These are phyloP conservation scores for Nematopogon swammerdamellus DNA, from an alignment of 2,888 invertebrate species.

Conservation along the genomic window DNA sequence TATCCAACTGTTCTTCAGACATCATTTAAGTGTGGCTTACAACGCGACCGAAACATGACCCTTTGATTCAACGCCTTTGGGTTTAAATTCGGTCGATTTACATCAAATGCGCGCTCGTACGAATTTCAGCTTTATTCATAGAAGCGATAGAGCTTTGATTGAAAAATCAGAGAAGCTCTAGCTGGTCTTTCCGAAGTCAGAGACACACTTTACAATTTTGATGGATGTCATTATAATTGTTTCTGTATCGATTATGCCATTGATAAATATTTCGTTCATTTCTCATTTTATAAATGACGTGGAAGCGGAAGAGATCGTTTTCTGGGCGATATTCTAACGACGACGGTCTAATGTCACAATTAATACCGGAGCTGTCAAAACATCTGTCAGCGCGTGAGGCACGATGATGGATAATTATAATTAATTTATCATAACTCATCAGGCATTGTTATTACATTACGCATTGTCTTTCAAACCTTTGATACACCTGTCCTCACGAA, in stretches of 20 bases:
- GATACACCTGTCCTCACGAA: too few species aligned
- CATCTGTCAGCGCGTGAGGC: slow-evolving; percentile 35
- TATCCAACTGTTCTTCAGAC: slow-evolving; percentile 28
- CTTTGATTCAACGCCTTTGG: slow-evolving; percentile 17
- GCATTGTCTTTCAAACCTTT: background rate
- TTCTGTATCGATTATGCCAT: slow-evolving; percentile 58
- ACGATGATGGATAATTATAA: background rate
- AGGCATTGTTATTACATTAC: too few species aligned
- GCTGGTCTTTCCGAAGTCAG: slow-evolving; percentile 14
- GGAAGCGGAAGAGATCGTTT: slow-evolving; percentile 47
- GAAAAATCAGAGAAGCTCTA: slow-evolving; percentile 11
- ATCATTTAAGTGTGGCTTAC: background rate
- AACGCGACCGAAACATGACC: slow-evolving; percentile 18
- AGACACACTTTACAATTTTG: slow-evolving; percentile 38
- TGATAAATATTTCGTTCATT: slow-evolving; percentile 56
- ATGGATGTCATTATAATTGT: slow-evolving; percentile 57
- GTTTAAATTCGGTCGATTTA: slow-evolving; percentile 9
- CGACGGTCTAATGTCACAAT: slow-evolving; percentile 44
- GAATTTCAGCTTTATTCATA: background rate
- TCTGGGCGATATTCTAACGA: slow-evolving; percentile 41
- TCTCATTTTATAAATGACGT: slow-evolving; percentile 56
- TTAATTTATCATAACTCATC: background rate
- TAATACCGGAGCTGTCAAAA: slow-evolving; percentile 51
- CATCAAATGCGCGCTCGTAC: background rate
- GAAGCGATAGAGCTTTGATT: background rate